Evolutionary conservation across 2,113 vertebrate species (phyloP).

Genomic region (Tauraco erythrolophus): DNA sequence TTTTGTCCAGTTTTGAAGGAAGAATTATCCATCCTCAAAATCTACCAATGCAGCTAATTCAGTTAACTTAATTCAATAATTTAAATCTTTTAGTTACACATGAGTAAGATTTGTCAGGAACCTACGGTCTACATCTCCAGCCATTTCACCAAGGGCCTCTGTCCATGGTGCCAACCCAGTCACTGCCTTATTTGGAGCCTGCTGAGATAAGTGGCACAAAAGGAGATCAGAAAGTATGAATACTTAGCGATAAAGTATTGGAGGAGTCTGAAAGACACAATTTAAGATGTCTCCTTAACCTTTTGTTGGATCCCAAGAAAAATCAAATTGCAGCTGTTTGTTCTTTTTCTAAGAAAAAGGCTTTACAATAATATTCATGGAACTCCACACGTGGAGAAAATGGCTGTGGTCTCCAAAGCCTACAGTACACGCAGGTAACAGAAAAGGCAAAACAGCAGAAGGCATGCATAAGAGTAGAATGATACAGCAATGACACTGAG

Average conservation of each 20-base stretch:
- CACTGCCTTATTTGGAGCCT: not conserved
- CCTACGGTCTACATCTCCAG: not conserved
- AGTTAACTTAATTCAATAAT: not conserved
- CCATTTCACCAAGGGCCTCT: not conserved
- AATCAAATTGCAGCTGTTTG: not conserved
- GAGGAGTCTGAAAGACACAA: not conserved
- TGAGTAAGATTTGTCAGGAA: not conserved
- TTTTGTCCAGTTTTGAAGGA: not conserved
- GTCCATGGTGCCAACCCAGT: conserved; percentile 32
- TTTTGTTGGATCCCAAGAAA: not conserved
- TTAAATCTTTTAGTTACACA: not conserved
- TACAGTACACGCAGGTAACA: not conserved
- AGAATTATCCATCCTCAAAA: not conserved
- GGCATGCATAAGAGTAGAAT: not conserved
- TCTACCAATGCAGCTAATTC: not conserved
- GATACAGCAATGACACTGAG: not conserved
- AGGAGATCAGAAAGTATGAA: not conserved
- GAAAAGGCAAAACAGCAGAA: not conserved
- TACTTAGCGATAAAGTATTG: not conserved
- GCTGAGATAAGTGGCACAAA: accelerated
- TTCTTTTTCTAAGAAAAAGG: not conserved
- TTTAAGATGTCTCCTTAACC: not conserved
- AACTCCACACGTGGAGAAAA: not conserved
- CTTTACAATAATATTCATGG: not conserved
- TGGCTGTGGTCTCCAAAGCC: not conserved